Evolutionary conservation across 1,140 invertebrate species (phyloP).

Genomic region (Leptestheria dahalacensis): DNA sequence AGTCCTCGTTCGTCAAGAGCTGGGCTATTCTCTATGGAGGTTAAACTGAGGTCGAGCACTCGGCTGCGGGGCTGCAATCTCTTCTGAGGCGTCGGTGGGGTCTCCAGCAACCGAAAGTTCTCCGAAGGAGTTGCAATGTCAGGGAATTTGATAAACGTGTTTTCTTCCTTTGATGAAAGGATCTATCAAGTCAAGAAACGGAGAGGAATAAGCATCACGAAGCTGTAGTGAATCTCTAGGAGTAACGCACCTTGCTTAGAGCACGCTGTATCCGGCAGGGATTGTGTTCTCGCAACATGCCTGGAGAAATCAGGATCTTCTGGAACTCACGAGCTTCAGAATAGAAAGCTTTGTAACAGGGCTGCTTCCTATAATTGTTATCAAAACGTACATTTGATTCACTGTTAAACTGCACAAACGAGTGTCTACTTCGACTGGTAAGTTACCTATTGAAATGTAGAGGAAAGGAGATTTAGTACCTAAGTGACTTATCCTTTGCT

Average conservation of each 20-base stretch:
- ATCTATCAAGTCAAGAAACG: background rate
- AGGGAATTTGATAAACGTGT: background rate
- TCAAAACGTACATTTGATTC: no score
- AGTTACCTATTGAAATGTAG: no score
- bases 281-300: constrained; percentile 88
- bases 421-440: no score
- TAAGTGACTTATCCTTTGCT: background rate
- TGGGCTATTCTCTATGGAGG: background rate
- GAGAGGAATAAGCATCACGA: no score
- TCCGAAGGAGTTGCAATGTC: background rate
- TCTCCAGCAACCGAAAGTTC: background rate
- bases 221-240: no score
- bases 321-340: constrained; percentile 73
- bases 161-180: background rate
- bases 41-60: background rate
- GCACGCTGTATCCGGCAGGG: constrained; percentile 74
- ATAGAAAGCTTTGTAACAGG: constrained; percentile 34
- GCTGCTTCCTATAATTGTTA: background rate
- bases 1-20: background rate
- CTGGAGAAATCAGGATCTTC: constrained; percentile 78
- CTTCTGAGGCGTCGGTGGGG: background rate
- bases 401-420: no score
- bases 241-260: constrained; percentile 53
- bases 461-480: no score
- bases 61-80: background rate